Evolutionary conservation across 2,888 invertebrate species (phyloP), one percentile per base, ranked within the genome.

Genomic region (Patella depressa): DNA sequence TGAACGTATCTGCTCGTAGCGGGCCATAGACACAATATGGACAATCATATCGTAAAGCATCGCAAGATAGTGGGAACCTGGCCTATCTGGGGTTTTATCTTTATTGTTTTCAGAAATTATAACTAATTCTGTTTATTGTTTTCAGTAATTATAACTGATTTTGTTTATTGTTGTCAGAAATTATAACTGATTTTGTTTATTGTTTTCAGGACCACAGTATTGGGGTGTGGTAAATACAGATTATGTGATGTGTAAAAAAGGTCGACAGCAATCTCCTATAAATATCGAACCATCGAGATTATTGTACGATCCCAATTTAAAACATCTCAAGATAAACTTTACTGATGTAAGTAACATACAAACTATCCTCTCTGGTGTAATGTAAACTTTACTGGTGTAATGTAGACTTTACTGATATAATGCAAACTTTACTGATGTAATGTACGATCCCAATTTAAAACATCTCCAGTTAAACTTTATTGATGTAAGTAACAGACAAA

Each of bases 171-270:
- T 34, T 34, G 3, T 3, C 4, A 5, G 34, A 34, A 34, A 34
- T 34, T 34, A 45, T 45, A 45, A 29, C 19, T 45, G 15, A 34
- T 55, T 14, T 34, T 59, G 24, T 59, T 69, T 54, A 54, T 54
- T 59, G 7, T 24, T 93, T 93, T 2, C 94, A 98, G 99, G 99
- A 92, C 98, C 98, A 77, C 97, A 97, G 81, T 98, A 98, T 93
- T 99, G 99, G 99, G 99, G 99, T 80, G 93, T 98, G 85, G 96
- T 98, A 93, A 98, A 98, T 93, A 97, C 98, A 73, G 98, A 98
- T 92, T 99, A 98, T 98, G 96, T 96, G 86, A 94, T 99, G 86
- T 99, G 99, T 94, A 96, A 96, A 93, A 97, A 97, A 91, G 99
- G 99, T 80, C 94, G 97, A 87, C 94, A 98, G 88, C 99, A 99